Base-by-base conservation (phyloP, 2,888 invertebrate species). In the Shargacucullia verbasci region DNA sequence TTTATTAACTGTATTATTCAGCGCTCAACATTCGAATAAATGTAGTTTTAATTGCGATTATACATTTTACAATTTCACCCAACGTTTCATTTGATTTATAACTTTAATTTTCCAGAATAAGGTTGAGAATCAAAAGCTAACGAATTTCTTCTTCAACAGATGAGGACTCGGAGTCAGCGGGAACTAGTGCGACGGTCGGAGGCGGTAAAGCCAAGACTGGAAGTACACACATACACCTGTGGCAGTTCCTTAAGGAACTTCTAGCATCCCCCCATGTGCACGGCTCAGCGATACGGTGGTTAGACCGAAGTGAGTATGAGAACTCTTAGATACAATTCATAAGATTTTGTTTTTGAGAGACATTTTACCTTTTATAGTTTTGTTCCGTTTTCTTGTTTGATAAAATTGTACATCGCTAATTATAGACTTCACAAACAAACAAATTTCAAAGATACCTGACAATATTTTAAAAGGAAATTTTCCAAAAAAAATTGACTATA, bases 171-270 rank as follows among this genome's bases (percentile, higher is more conserved):
- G 95, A 95, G 63, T 82, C 94, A 49, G 87, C 86, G 0, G 83
- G 86, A 2, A 83, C 87, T 1, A 89, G 88, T 50, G 71, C 84
- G n/a, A 80, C 70, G 2, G 64, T 80, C 50, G 82, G 77, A n/a
- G 86, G 83, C 11, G 89, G 87, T 13, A 92, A 92, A 60, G 80
- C 84, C 12, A 94, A 94, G 76, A 92, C 94, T 40, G 96, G 96
- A 44, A 97, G 97, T 69, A 97, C 98, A 0, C 98, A 98, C 89
- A 99, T 99, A 77, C 99, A 99, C 88, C 95, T 99, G 43, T 99
- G 99, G 99, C 99, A 99, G 92, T 99, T 99, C 91, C 95, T 99
- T 50, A 99, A 99, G 87, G 99, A 99, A 87, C 95, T 99, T 12
- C 95, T 99, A 0, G 96, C 97, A 14, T 96, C 98, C 47, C 98